A percentile compares a stretch with the other conserved stretches of the same genome.
Evolutionary conservation across 2,888 invertebrate species (phyloP).

Genomic region (Philaethria dido): DNA sequence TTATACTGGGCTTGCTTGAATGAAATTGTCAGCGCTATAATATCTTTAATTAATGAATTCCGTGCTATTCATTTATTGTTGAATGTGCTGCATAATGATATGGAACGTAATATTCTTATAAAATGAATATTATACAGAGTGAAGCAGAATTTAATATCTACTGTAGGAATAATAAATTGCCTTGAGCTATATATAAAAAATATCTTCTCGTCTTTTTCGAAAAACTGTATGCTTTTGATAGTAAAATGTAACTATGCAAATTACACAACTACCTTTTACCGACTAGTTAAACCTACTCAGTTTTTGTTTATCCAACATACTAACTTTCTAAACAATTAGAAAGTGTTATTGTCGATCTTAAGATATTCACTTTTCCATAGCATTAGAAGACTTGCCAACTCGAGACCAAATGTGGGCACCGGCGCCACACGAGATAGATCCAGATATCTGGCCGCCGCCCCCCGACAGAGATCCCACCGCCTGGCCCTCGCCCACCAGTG

Average conservation of each 20-base stretch:
- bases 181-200: too few species aligned
- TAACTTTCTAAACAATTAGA: constrained; percentile 22
- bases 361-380: constrained; percentile 55
- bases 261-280: background rate
- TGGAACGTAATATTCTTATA: background rate
- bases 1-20: background rate
- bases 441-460: constrained; percentile 90
- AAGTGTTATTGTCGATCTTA: constrained; percentile 18
- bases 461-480: constrained; percentile 90
- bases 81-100: constrained; percentile 1
- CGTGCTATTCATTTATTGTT: constrained; percentile 1
- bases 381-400: constrained; percentile 75
- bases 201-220: too few species aligned
- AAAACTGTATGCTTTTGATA: too few species aligned
- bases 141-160: background rate
- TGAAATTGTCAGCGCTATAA: constrained; percentile 16
- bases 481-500: constrained; percentile 93
- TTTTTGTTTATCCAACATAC: constrained; percentile 7
- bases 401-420: constrained; percentile 75
- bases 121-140: background rate
- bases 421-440: constrained; percentile 86
- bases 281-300: constrained; percentile 7
- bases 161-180: background rate
- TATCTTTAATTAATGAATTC: constrained; percentile 1
- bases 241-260: too few species aligned